Base-by-base conservation (phyloP, 2,888 invertebrate genomes). In the Pseudococcus viburni region DNA sequence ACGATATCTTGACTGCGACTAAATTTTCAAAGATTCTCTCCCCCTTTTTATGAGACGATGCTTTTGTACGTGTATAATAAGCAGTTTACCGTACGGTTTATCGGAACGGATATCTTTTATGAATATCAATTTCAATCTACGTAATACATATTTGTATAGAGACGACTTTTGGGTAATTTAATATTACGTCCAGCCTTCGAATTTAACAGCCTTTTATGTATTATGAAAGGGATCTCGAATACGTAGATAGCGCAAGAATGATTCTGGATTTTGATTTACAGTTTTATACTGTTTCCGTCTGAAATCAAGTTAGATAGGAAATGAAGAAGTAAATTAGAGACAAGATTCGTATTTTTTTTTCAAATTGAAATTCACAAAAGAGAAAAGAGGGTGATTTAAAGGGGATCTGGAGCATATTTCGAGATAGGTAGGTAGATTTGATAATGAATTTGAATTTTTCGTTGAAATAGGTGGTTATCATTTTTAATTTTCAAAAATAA, bases 51-150 rank as follows among this genome's bases (percentile, higher is more conserved):
- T 33, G 26, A 33, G 26, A 33, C 59, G 19, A 59, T 19, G 19
- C 5, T 6, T 8, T 19, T 59, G 59, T 51, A 51, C 15, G 17
- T 15, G 51, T 51, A 55, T 55, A 55, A 55, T 55, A 5, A 55
- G 55, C 55, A 17, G 17, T 55, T 59, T 11, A 19, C 17, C 26
- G 26, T 51, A 51, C 17, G 15, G 12, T 51, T 51, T 17, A 51
- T 59, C n/a, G 59, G n/a, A 59, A 59, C 19, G 59, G 19, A 59
- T 6, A 19, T 59, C 19, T 19, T 59, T 59, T 19, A 59, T 59
- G 59, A 59, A 19, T 59, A 59, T 59, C n/a, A 59, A 19, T 59
- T 59, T 59, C 59, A n/a, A 59, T 59, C 59, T 19, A 19, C n/a
- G 6, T 19, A 55, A 15, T 12, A 5, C 17, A 12, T 15, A 12